Evolutionary conservation across 2,113 vertebrate genomes (phyloP), one percentile per base, ranked within the genome.

Genomic region (Thunnus thynnus): DNA sequence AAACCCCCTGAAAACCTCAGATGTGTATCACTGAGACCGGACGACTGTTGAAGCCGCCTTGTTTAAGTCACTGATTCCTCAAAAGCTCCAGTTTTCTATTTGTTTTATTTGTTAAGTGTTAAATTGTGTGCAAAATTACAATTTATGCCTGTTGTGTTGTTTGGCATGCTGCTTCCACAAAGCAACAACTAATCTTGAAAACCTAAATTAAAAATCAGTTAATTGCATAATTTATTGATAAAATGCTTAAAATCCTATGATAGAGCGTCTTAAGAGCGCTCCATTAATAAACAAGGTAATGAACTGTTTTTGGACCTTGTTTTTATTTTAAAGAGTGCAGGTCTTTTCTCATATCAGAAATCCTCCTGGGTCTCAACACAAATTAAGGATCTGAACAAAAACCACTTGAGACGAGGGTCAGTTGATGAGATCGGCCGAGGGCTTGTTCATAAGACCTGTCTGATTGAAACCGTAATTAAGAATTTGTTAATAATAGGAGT

Each of bases 211-310:
- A 69, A 84, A 72, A 80, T 63, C 17, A 46, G 30, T 36, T 69
- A 0, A 62, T 52, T 67, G 22, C 22, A 22, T 22, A 22, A 22
- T 22, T 22, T 76, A 81, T 58, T 25, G 44, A 80, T 46, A 3
- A 60, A 17, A 41, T 44, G 61, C 47, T 73, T n/a, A 10, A 77
- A 80, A 80, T 66, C 61, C 16, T 17, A 22, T 14, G n/a, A 68
- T 72, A 50, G 18, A 68, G 5, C 30, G 56, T 78, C 46, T 57
- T 25, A 63, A 70, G 6, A 41, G 46, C 25, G 13, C 14, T 20
- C 64, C 18, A 50, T 76, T 67, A 80, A 76, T 76, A 72, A 78
- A 57, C 57, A 2, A 74, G 51, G 47, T 6, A 12, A 61, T 56
- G 27, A 63, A 50, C 11, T 52, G 48, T 72, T 64, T 41, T 32